Conservation (phyloP, 2,888 invertebrate genomes). For the Drosophila monieri region DNA sequence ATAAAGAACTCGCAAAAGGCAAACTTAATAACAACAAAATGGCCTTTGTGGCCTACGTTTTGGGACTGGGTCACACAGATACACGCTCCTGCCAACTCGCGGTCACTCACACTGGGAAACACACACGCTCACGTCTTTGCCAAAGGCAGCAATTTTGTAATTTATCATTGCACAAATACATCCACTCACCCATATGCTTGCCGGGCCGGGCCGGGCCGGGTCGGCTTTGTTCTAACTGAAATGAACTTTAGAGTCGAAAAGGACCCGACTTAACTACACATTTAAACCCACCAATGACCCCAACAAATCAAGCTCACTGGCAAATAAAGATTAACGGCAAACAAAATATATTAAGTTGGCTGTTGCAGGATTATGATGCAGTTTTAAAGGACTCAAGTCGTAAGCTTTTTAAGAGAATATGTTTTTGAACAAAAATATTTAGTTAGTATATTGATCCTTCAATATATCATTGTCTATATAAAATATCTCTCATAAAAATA, state of each 20-base stretch:
- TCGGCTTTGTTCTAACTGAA: slow-evolving; percentile 58
- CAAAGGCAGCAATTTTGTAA: slow-evolving; percentile 77
- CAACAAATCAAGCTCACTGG: slow-evolving; percentile 32
- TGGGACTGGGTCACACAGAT: slow-evolving; percentile 55
- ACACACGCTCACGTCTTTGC: slow-evolving; percentile 42
- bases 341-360: slow-evolving; percentile 9
- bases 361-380: slow-evolving; percentile 1
- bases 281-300: slow-evolving; percentile 55
- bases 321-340: slow-evolving; percentile 16
- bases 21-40: slow-evolving; percentile 81
- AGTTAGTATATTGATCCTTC: no score
- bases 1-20: slow-evolving; percentile 63
- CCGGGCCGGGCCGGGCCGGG: slow-evolving; percentile 8
- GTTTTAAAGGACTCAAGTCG: neutral
- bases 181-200: slow-evolving; percentile 42
- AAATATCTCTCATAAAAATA: no score
- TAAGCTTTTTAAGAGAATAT: no score
- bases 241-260: slow-evolving; percentile 65
- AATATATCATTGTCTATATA: no score
- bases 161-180: slow-evolving; percentile 76
- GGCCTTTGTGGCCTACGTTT: slow-evolving; percentile 68
- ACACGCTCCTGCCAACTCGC: neutral
- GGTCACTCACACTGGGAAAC: neutral
- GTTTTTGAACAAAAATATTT: no score
- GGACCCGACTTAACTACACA: slow-evolving; percentile 49